Conservation (phyloP, 2,113 vertebrate species). For the Pomatostomus ruficeps region DNA sequence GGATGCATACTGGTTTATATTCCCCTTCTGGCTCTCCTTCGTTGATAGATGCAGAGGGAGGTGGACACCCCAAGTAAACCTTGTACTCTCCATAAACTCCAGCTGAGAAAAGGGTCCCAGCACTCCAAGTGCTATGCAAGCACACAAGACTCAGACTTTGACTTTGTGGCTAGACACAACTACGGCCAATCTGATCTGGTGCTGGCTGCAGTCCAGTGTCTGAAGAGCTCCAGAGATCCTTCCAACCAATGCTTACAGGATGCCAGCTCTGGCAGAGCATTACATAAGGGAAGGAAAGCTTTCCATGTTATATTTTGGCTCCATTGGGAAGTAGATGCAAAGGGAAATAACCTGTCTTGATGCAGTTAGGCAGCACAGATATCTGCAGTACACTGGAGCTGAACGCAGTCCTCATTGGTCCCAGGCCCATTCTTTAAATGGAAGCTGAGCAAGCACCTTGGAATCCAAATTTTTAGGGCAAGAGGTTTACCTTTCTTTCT, state of each 20-base stretch:
- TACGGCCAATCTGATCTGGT: neutral
- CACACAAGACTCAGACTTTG: neutral
- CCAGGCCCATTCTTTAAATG: neutral
- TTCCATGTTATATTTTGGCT: neutral
- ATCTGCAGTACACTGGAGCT: neutral
- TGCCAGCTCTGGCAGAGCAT: neutral
- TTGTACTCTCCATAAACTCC: neutral
- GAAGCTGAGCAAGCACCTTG: neutral
- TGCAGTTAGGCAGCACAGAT: neutral
- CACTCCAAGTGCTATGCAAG: neutral
- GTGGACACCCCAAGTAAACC: neutral
- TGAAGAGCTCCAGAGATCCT: neutral
- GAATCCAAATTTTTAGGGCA: neutral
- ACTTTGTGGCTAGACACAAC: neutral
- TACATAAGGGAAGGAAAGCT: neutral
- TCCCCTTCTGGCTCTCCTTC: neutral
- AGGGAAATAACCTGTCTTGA: neutral
- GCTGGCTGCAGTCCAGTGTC: neutral
- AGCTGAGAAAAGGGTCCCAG: accelerated
- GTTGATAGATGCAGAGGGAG: neutral
- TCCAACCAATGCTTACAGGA: neutral
- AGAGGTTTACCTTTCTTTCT: neutral
- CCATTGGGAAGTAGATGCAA: neutral
- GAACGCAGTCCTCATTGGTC: neutral
- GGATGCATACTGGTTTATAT: accelerated